Conservation (phyloP, 2,888 invertebrate genomes). For the Himalopsyche kuldschensis region DNA sequence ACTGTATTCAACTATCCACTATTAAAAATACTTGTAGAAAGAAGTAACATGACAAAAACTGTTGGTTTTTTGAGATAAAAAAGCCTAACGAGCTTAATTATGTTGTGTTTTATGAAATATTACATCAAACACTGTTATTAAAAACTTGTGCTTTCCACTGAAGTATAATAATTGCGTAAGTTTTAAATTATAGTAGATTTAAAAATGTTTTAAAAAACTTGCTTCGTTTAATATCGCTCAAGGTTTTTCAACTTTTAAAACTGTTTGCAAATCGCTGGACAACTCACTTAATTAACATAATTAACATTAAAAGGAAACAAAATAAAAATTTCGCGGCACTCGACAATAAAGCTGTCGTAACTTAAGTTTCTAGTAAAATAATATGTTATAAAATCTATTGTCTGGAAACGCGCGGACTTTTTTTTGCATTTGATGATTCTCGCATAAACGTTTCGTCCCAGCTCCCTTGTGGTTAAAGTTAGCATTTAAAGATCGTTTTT, state of each 20-base stretch:
- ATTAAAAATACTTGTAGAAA: no score
- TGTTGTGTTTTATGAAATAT: no score
- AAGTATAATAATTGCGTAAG: not conserved
- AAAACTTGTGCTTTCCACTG: no score
- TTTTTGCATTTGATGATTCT: not conserved
- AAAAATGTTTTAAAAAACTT: not conserved
- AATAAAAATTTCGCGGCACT: not conserved
- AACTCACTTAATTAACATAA: constrained; percentile 11
- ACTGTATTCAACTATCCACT: no score
- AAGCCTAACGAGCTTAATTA: no score
- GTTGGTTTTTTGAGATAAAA: no score
- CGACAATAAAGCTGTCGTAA: not conserved
- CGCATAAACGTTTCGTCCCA: not conserved
- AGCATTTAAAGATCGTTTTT: not conserved
- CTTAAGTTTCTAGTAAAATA: not conserved
- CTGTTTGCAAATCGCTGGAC: not conserved
- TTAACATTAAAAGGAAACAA: constrained; percentile 5
- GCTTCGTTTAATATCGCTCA: not conserved
- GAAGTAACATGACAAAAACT: no score
- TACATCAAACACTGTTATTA: no score
- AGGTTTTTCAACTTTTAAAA: not conserved
- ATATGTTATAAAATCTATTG: not conserved
- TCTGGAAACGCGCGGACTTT: not conserved
- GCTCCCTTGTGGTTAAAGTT: not conserved
- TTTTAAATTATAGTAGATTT: not conserved